Evolutionary conservation across 2,888 invertebrate genomes (phyloP), one percentile per base, ranked within the genome.

Genomic region (Prionchulus punctatus): DNA sequence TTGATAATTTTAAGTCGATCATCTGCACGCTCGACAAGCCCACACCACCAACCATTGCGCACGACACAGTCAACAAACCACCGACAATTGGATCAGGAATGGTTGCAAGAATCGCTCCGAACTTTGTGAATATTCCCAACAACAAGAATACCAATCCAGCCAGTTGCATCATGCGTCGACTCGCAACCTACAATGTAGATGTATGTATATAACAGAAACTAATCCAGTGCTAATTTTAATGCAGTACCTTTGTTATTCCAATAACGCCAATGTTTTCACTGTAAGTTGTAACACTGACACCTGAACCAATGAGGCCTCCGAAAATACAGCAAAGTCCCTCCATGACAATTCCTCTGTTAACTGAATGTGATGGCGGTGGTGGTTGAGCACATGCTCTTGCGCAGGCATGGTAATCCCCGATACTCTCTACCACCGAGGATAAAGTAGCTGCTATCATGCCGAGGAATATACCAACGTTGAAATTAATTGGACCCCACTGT

Each of bases 321-420:
- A 89, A 72, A 57, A 86, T 76, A 0, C 86, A 85, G n/a, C 86
- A 85, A 1, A 87, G 71, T 0, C 87, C 88, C 72, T 89, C 88
- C 0, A 84, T 81, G 36, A 82, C 83, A 42, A 86, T 83, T 0
- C 88, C 89, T 43, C 89, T 79, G 73, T 88, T 88, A 64, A 89
- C 84, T 0, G 86, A 87, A 70, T 86, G 86, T 4, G 84, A 74
- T 0, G 89, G 89, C 0, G 88, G 88, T 0, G 85, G 81, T 0
- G 85, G 82, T 0, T 84, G 86, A 30, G 81, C 84, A 21, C 73
- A 70, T 30, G 78, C 71, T 59, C 76, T 67, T 12, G 89, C 85
- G 1, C 86, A 86, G n/a, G 87, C 87, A 54, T 87, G 86, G 73
- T 89, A 90, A 71, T 89, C 88, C 65, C 87, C 86, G 59, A 88